Base-by-base conservation (phyloP, 2,888 invertebrate species). In the Argyresthia albistria region DNA sequence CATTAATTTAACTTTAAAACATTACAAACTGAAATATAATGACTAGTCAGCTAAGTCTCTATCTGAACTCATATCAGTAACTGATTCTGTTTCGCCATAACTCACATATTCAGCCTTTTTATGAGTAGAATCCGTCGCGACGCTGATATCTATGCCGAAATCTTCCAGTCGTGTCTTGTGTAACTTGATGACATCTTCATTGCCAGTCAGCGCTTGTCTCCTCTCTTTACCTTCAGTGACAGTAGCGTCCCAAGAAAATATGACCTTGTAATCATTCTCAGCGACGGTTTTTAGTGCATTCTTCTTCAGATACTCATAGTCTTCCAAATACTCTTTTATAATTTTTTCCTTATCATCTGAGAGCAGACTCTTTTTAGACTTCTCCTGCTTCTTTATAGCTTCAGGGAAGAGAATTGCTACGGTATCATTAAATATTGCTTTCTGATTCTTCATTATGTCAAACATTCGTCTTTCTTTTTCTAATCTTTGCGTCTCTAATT, bases 351-450 rank as follows among this genome's bases (percentile, higher is more conserved):
- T 82, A 35, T 87, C 69, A 10, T 84, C 81, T 1, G 83, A 65
- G 0, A 89, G 70, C 11, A 88, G 69, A 53, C 88, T 80, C 35
- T 80, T 80, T 49, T 82, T 78, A 4, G 73, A 65, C 58, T 76
- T 74, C 14, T 76, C 76, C 58, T 79, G 74, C 58, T 86, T 86
- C 59, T 87, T 86, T 39, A 89, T 78, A 36, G 89, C 89, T 64
- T 91, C 90, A 0, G 92, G 91, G 60, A 92, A 91, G 11, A 91
- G 68, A 55, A 88, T 88, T 8, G 88, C 88, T 0, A 93, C 89
- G 0, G 91, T 90, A 43, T 93, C 91, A 58, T 91, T 90, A 61
- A 93, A 93, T 58, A 93, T 89, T 6, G 78, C 80, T 57, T 90
- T 88, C 56, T 90, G 89, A 57, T 88, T 84, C 63, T 87, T 88